A percentile compares a stretch with the other conserved stretches of the same genome.
phyloP scores from a whole-genome alignment of 2,888 invertebrate species.

The Drosophila yooni region DNA sequence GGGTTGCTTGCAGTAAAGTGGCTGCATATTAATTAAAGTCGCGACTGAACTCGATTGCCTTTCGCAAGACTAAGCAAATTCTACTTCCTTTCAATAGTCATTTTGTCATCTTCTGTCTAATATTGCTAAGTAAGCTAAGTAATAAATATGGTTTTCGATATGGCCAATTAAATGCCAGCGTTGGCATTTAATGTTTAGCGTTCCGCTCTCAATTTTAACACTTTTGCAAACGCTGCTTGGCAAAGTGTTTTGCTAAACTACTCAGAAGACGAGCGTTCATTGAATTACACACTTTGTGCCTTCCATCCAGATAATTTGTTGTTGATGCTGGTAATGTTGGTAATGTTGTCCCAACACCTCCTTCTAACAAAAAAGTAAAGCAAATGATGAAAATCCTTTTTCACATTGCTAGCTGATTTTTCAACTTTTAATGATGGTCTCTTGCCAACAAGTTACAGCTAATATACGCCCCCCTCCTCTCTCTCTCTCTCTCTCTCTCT shows the following conservation, averaged over 20 bases:
- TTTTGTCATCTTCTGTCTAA: neutral
- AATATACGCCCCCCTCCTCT: neutral
- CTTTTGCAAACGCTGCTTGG: neutral
- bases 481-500: too few relatives aligned
- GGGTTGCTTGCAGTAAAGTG: neutral
- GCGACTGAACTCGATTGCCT: neutral
- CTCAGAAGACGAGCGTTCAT: constrained; percentile 9
- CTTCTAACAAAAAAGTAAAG: constrained; percentile 1
- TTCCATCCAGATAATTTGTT: constrained; percentile 5
- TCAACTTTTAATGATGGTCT: constrained; percentile 75
- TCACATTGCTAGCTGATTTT: constrained; percentile 65
- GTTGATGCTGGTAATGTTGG: neutral
- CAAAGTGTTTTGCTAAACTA: neutral
- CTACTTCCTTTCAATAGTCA: neutral
- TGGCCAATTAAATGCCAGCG: neutral
- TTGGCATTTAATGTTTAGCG: neutral
- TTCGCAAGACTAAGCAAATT: neutral
- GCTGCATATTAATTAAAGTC: neutral
- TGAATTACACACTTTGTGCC: constrained; percentile 30
- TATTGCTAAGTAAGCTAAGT: neutral
- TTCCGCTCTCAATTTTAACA: neutral
- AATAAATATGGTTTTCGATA: neutral
- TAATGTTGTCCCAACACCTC: constrained; percentile 14
- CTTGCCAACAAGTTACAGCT: constrained; percentile 48
- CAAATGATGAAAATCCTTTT: constrained; percentile 45